phyloP scores from a whole-genome alignment of 2,888 invertebrate genomes.

The Drosophila borborema region DNA sequence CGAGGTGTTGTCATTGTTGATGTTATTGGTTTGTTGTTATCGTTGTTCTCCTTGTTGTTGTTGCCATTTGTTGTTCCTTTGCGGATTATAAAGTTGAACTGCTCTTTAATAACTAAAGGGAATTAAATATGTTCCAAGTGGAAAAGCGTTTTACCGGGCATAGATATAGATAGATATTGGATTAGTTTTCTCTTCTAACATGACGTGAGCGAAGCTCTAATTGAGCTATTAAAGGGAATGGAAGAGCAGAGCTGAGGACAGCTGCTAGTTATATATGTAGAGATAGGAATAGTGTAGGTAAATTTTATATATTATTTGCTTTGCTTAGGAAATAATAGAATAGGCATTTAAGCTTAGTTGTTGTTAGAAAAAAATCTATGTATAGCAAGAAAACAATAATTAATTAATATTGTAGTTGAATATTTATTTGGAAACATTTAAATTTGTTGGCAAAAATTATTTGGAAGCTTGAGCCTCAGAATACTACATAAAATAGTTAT shows the following conservation, averaged over 20 bases:
- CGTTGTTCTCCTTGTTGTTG: too few species aligned
- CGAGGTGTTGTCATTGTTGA: conserved; percentile 53
- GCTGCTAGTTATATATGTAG: neutral
- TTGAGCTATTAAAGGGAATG: neutral
- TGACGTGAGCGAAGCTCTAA: neutral
- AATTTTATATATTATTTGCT: neutral
- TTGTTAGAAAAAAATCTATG: too few species aligned
- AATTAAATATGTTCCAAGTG: neutral
- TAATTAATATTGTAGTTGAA: too few species aligned
- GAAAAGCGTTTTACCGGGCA: neutral
- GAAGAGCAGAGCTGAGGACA: neutral
- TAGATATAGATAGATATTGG: neutral
- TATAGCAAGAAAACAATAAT: too few species aligned
- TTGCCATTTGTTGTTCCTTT: conserved; percentile 12
- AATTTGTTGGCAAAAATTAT: too few species aligned
- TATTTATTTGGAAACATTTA: too few species aligned
- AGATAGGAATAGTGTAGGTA: neutral
- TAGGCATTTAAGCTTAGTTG: too few species aligned
- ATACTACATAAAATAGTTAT: too few species aligned
- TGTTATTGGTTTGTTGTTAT: conserved; percentile 21
- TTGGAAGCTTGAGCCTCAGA: too few species aligned
- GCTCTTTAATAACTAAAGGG: conserved; percentile 7
- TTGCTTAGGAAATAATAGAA: too few species aligned
- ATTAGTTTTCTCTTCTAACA: neutral
- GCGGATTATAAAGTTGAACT: conserved; percentile 26